Evolutionary conservation across 2,797 vertebrate genomes (phyloP).

Genomic region (Thaleichthys pacificus): DNA sequence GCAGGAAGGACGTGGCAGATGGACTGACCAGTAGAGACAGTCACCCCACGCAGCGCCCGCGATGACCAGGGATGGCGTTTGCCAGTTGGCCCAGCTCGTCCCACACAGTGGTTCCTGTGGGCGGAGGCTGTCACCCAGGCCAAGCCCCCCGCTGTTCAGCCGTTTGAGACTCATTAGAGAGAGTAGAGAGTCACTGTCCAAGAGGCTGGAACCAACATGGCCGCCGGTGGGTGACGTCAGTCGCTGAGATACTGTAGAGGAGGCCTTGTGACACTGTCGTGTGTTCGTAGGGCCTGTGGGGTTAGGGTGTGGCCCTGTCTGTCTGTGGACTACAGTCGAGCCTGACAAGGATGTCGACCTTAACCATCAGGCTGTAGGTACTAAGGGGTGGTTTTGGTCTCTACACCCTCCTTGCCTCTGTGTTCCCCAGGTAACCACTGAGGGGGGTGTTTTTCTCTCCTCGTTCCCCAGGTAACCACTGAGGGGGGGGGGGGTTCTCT

Average conservation of each 20-base stretch:
- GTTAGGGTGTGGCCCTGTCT: too few relatives aligned
- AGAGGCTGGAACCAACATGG: neutral
- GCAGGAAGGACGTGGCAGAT: conserved; percentile 3
- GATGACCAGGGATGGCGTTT: neutral
- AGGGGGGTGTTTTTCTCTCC: neutral
- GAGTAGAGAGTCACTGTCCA: neutral
- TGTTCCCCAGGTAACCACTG: conserved; percentile 38
- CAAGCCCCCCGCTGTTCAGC: conserved; percentile 20
- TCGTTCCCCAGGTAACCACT: neutral
- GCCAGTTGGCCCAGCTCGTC: neutral
- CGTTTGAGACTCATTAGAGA: conserved; percentile 21
- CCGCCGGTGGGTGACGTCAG: too few relatives aligned
- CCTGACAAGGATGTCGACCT: too few relatives aligned
- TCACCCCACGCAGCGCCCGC: neutral
- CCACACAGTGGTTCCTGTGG: conserved; percentile 15
- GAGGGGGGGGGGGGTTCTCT: neutral
- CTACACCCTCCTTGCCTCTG: too few relatives aligned
- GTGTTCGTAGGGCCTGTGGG: too few relatives aligned
- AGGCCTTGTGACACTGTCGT: neutral
- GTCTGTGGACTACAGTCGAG: too few relatives aligned
- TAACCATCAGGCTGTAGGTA: neutral
- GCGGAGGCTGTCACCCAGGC: conserved; percentile 16
- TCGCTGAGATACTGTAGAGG: neutral
- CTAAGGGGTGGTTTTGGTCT: too few relatives aligned
- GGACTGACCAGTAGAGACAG: conserved; percentile 1